A percentile compares a stretch with the other conserved stretches of the same genome.
phyloP scores from a whole-genome alignment of 2,113 vertebrate species.

The Odobenus rosmarus region DNA sequence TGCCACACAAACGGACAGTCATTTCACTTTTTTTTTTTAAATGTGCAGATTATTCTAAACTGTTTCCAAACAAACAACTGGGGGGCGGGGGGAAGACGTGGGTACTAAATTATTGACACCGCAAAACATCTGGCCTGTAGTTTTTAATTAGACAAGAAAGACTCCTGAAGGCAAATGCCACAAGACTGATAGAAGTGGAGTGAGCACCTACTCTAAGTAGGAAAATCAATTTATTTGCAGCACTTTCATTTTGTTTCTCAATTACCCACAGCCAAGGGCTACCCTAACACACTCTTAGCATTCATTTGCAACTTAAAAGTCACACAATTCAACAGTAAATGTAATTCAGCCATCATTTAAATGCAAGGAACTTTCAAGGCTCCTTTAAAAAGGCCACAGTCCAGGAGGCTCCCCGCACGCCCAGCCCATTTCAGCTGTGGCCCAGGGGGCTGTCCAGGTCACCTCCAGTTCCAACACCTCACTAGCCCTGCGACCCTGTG shows the following conservation, averaged over 20 bases:
- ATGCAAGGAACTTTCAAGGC: not conserved
- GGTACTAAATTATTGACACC: conserved; percentile 5
- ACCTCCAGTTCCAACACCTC: not conserved
- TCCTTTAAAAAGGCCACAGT: not conserved
- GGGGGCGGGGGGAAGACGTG: not conserved
- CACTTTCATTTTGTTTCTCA: conserved; percentile 56
- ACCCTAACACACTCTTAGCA: not conserved
- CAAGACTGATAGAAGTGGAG: not conserved
- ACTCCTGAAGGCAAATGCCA: conserved; percentile 26
- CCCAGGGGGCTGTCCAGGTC: no score
- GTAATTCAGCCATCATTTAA: conserved; percentile 33
- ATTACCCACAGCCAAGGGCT: conserved; percentile 53
- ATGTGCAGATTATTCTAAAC: conserved; percentile 22
- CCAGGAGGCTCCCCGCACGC: not conserved
- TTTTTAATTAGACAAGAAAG: conserved; percentile 58
- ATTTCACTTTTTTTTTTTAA: not conserved
- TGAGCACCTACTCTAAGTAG: not conserved
- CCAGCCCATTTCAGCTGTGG: not conserved
- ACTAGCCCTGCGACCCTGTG: not conserved
- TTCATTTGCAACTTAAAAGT: conserved; percentile 60
- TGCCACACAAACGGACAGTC: not conserved
- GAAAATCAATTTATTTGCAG: conserved; percentile 57
- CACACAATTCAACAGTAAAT: conserved; percentile 41
- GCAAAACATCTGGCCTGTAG: not conserved
- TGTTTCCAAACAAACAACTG: not conserved